Evolutionary conservation across 1,140 invertebrate species (phyloP).

Genomic region (Neuroterus valhalla): DNA sequence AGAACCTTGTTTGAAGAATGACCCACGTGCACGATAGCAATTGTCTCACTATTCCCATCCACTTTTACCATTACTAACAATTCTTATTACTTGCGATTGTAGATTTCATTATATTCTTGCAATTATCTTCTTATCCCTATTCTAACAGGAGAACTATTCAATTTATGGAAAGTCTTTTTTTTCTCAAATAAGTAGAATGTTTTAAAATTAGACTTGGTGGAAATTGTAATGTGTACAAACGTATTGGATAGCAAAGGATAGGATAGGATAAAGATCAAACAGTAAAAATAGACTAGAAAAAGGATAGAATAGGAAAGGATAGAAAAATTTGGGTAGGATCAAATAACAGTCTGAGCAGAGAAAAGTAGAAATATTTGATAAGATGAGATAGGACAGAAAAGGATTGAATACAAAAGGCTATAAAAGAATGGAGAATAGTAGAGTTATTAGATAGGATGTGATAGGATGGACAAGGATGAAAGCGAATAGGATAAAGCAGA

Average conservation of each 20-base stretch:
- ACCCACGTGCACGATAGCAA: not conserved
- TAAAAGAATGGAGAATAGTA: not conserved
- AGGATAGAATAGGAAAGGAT: too few relatives aligned
- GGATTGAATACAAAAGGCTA: not conserved
- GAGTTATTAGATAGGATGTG: not conserved
- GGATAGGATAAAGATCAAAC: not conserved
- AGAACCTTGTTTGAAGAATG: constrained; percentile 13
- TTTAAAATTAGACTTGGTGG: not conserved
- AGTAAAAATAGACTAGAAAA: too few relatives aligned
- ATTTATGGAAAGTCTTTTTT: too few relatives aligned
- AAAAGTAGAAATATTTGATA: too few relatives aligned
- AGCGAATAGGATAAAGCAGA: not conserved
- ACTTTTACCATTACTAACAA: not conserved
- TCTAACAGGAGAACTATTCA: too few relatives aligned
- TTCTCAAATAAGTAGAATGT: too few relatives aligned
- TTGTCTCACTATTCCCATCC: too few relatives aligned
- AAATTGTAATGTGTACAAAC: not conserved
- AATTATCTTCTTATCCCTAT: not conserved
- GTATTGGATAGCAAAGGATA: not conserved
- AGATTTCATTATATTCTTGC: not conserved
- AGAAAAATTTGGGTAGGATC: too few relatives aligned
- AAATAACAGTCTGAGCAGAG: too few relatives aligned
- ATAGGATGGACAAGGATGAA: not conserved
- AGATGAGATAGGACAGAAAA: too few relatives aligned
- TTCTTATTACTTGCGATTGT: not conserved